Evolutionary conservation across 1,140 invertebrate species (phyloP), one percentile per base, ranked within the genome.

Genomic region (Conus betulinus): DNA sequence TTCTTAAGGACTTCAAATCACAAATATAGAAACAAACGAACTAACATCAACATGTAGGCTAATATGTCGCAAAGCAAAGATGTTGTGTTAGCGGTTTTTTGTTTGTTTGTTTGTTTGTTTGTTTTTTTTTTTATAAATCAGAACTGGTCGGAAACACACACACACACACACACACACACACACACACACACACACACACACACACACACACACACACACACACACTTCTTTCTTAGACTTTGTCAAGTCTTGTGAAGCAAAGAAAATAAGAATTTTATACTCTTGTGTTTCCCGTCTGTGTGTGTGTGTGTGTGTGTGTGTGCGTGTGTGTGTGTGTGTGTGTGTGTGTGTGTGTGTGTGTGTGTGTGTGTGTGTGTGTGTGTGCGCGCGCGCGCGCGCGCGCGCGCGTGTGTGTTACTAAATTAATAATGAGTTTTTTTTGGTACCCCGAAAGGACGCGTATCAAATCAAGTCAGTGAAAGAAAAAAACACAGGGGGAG

Each of bases 201-300:
- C 82, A 84, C 82, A 55, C 57, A 53, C 82, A 84, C 52, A 55
- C 82, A 84, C 82, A 84, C 57, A 84, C 82, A 84, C 82, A 78
- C 76, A 27, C 76, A 27, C 76, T 7, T 39, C 15, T 60, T 8
- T 11, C 15, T 60, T 60, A 2, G 39, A 39, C 39, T 39, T 39
- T 39, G 39, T 1, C 39, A 39, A 39, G 39, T 39, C 39, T 15
- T 60, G 8, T 60, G 57, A 60, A 60, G 57, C 8, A 11, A 11
- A 60, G 57, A 60, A 60, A 60, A 60, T 60, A 11, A 15, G 15
- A 60, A 11, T 60, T 60, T 11, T 60, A 60, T 60, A 71, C 6
- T 0, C 20, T 11, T 78, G 25, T 78, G 76, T 78, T 11, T 78
- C 39, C 39, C 39, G 25, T 78, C 5, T 78, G 76, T 78, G 0